These are phyloP conservation scores for Argyrosomus regius DNA, from an alignment of 2,797 vertebrate genomes.

Conservation along the genomic window DNA sequence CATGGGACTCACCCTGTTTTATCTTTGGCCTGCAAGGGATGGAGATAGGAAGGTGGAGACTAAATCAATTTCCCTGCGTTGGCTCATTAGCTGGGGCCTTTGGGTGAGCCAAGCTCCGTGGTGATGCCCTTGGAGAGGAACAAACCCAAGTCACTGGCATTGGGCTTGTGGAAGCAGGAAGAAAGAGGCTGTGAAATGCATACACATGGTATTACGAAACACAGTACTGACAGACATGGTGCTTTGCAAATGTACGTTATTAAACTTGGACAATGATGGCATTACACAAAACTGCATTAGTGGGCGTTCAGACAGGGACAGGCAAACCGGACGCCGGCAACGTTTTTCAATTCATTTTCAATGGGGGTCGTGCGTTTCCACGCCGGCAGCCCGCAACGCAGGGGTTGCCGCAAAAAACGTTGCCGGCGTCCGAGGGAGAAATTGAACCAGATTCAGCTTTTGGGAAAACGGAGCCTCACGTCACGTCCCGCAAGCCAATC, in stretches of 20 bases:
- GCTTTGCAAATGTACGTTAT: neutral
- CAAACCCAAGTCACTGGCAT: slow-evolving; percentile 34
- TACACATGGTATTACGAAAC: neutral
- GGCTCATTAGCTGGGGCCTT: slow-evolving; percentile 75
- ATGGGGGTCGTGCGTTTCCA: too few relatives aligned
- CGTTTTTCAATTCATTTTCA: too few relatives aligned
- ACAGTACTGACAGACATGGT: neutral
- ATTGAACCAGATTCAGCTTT: too few relatives aligned
- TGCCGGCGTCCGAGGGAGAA: too few relatives aligned
- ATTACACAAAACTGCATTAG: neutral
- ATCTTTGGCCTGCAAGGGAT: slow-evolving; percentile 63
- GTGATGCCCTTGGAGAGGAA: slow-evolving; percentile 68
- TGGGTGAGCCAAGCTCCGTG: slow-evolving; percentile 54
- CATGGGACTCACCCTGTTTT: slow-evolving; percentile 65
- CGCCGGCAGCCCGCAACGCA: too few relatives aligned
- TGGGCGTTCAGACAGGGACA: too few relatives aligned
- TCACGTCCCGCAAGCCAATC: too few relatives aligned
- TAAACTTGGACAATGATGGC: neutral
- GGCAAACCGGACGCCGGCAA: too few relatives aligned
- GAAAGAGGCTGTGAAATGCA: slow-evolving; percentile 28
- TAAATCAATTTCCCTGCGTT: slow-evolving; percentile 75
- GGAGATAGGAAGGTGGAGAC: slow-evolving; percentile 66
- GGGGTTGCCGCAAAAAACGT: too few relatives aligned
- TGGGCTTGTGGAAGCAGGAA: slow-evolving; percentile 1
- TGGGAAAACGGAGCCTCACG: too few relatives aligned